Conservation (phyloP, 2,888 invertebrate species). For the Graphium colonna region DNA sequence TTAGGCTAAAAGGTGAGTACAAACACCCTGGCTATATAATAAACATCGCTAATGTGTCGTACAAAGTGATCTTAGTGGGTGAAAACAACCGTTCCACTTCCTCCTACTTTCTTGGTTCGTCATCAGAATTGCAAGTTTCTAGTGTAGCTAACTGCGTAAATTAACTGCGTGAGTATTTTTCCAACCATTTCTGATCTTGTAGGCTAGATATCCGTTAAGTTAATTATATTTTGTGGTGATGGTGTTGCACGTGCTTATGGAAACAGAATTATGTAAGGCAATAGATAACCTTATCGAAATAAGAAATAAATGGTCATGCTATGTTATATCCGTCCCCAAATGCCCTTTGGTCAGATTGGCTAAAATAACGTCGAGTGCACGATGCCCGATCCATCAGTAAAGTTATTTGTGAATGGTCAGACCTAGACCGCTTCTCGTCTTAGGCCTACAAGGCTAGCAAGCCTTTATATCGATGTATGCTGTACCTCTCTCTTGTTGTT, state of each 20-base stretch:
- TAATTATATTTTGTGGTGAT: slow-evolving; percentile 29
- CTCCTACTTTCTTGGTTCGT: slow-evolving; percentile 41
- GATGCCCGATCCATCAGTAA: slow-evolving; percentile 29
- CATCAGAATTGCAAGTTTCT: slow-evolving; percentile 33
- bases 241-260: slow-evolving; percentile 47
- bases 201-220: slow-evolving; percentile 25
- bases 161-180: slow-evolving; percentile 27
- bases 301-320: slow-evolving; percentile 33
- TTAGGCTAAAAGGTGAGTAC: slow-evolving; percentile 64
- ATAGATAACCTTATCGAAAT: slow-evolving; percentile 49
- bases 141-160: slow-evolving; percentile 49
- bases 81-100: slow-evolving; percentile 32
- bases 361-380: slow-evolving; percentile 48
- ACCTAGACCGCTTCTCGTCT: not conserved
- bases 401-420: slow-evolving; percentile 5
- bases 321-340: slow-evolving; percentile 46
- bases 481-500: not conserved
- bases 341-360: slow-evolving; percentile 45
- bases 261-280: slow-evolving; percentile 51
- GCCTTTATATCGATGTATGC: not conserved
- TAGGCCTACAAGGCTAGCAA: not conserved
- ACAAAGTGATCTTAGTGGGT: slow-evolving; percentile 24
- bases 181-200: slow-evolving; percentile 9
- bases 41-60: slow-evolving; percentile 20
- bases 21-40: slow-evolving; percentile 15